Percentiles rank a stretch among this genome's conserved stretches.
Conservation (phyloP, 2,797 vertebrate genomes). For the Hoplostethus atlanticus region DNA sequence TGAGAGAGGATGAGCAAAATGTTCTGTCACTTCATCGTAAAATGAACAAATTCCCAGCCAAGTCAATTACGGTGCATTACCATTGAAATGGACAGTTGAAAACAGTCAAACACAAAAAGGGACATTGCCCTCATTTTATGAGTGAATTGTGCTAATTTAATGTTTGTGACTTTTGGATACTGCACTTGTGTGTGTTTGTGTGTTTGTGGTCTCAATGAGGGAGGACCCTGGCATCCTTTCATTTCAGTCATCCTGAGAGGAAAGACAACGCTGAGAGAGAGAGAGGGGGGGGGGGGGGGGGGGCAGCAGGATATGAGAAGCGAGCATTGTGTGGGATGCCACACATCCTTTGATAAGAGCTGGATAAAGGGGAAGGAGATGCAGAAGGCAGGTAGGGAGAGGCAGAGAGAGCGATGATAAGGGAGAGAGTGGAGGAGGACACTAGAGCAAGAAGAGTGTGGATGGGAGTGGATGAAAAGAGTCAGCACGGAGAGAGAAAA, state of each 20-base stretch:
- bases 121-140: neutral
- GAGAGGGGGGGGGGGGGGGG: conserved; percentile 7
- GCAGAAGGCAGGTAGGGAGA: conserved; percentile 11
- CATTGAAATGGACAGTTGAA: neutral
- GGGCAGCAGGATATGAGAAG: conserved; percentile 9
- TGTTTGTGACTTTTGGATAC: neutral
- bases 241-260: conserved; percentile 15
- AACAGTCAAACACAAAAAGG: conserved; percentile 17
- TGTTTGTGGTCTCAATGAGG: neutral
- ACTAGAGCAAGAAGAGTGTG: conserved; percentile 12
- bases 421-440: conserved; percentile 2
- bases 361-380: conserved; percentile 6
- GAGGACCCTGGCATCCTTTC: neutral
- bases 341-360: neutral
- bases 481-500: conserved; percentile 10
- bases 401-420: conserved; percentile 6
- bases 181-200: neutral
- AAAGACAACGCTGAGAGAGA: conserved; percentile 19
- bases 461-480: conserved; percentile 2
- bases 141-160: conserved; percentile 18
- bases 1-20: conserved; percentile 4
- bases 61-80: conserved; percentile 4
- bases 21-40: neutral
- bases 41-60: neutral
- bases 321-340: conserved; percentile 23